phyloP scores from a whole-genome alignment of 2,888 invertebrate species.

The Parnassius glacialis region DNA sequence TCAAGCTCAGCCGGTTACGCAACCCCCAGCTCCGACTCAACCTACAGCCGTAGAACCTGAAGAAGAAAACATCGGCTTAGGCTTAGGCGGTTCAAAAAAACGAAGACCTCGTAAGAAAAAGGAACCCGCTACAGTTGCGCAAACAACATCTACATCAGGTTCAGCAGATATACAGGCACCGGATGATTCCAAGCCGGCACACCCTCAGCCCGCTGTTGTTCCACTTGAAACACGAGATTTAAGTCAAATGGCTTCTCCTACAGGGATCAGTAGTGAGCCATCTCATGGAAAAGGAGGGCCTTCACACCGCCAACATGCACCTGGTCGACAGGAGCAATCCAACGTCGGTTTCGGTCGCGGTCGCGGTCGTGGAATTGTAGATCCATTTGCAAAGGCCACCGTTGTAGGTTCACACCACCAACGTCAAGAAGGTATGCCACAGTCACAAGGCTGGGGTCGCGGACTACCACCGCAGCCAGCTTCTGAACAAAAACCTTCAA shows the following conservation, averaged over 20 bases:
- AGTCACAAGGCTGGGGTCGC: neutral
- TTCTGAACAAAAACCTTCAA: neutral
- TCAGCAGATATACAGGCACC: neutral
- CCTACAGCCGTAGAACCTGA: conserved; percentile 29
- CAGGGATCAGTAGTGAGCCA: conserved; percentile 22
- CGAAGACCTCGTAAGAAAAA: conserved; percentile 42
- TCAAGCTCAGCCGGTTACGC: conserved; percentile 21
- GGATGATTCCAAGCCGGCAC: neutral
- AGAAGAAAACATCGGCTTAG: conserved; percentile 31
- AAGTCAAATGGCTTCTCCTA: conserved; percentile 2
- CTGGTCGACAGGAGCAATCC: neutral
- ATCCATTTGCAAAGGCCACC: too few relatives aligned
- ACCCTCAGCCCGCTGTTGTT: conserved; percentile 5
- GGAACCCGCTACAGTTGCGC: conserved; percentile 26
- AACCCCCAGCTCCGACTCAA: conserved; percentile 8
- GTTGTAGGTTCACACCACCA: too few relatives aligned
- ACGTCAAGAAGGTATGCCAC: neutral
- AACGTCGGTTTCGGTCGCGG: neutral
- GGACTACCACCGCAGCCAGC: neutral
- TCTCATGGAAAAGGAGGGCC: neutral
- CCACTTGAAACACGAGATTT: neutral
- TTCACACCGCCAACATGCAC: neutral
- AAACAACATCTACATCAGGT: conserved; percentile 14
- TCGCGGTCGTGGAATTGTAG: too few relatives aligned
- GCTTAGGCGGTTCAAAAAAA: conserved; percentile 37